Percentiles rank a stretch among this genome's conserved stretches.
phyloP scores from a whole-genome alignment of 2,797 vertebrate species.

The Crenuchus spilurus region DNA sequence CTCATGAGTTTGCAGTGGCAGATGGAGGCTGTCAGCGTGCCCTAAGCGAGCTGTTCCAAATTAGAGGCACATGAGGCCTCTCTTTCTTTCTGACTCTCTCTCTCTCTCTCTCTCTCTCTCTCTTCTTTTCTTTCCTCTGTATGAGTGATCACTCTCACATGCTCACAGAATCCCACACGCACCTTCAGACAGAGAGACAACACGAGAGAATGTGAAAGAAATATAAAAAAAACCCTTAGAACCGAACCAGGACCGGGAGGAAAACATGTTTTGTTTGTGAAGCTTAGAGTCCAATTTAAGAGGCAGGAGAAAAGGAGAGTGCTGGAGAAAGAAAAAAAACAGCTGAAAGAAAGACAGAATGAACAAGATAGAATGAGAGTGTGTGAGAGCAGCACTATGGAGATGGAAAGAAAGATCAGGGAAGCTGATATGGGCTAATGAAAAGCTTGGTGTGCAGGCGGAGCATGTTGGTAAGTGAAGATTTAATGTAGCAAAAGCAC shows the following conservation, averaged over 20 bases:
- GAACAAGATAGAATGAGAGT: background rate
- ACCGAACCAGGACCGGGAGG: background rate
- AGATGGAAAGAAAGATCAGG: slow-evolving; percentile 18
- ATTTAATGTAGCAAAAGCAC: slow-evolving; percentile 21
- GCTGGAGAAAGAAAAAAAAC: background rate
- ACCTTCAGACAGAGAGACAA: slow-evolving; percentile 56
- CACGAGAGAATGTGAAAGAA: background rate
- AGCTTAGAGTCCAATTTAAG: background rate
- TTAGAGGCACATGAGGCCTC: slow-evolving; percentile 72
- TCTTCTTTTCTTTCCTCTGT: slow-evolving; percentile 38
- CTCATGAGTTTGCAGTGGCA: slow-evolving; percentile 55
- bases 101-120: slow-evolving; percentile 52
- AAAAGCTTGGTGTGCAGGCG: slow-evolving; percentile 20
- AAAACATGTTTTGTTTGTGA: slow-evolving; percentile 2
- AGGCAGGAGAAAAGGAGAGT: background rate
- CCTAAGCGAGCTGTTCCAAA: slow-evolving; percentile 75
- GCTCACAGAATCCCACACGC: slow-evolving; percentile 66
- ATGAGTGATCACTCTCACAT: slow-evolving; percentile 76
- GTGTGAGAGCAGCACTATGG: background rate
- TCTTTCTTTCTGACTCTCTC: slow-evolving; percentile 54
- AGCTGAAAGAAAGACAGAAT: slow-evolving; percentile 21
- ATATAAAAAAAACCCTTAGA: background rate
- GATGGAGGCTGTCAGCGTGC: slow-evolving; percentile 77
- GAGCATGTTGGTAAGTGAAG: slow-evolving; percentile 4
- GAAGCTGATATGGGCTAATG: slow-evolving; percentile 33